These are phyloP conservation scores for Sepioteuthis lessoniana DNA, from an alignment of 2,888 invertebrate species.

Conservation along the genomic window DNA sequence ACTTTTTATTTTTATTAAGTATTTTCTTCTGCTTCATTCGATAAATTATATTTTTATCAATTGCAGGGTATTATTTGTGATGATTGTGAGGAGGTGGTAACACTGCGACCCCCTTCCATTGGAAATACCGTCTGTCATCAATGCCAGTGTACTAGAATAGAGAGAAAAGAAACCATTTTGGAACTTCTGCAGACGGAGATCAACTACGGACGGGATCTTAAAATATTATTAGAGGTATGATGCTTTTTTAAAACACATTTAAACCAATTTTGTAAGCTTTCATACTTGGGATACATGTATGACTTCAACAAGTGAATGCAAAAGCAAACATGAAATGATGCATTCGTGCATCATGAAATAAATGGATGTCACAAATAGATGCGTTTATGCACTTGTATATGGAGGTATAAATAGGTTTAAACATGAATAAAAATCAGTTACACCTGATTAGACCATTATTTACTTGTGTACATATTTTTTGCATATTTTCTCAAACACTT, in stretches of 20 bases:
- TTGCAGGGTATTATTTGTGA: slow-evolving; percentile 43
- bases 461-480: too few species aligned
- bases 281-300: too few species aligned
- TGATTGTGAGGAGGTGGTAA: slow-evolving; percentile 41
- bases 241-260: background rate
- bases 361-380: too few species aligned
- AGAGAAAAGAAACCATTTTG: slow-evolving; percentile 93
- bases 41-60: background rate
- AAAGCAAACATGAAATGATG: too few species aligned
- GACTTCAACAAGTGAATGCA: too few species aligned
- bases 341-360: too few species aligned
- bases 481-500: too few species aligned
- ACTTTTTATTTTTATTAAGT: background rate
- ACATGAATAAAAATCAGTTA: too few species aligned
- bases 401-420: too few species aligned
- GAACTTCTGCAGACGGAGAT: slow-evolving; percentile 97
- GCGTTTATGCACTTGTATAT: too few species aligned
- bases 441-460: too few species aligned
- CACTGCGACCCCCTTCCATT: background rate
- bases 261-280: background rate
- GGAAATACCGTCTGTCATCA: slow-evolving; percentile 81
- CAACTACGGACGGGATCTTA: slow-evolving; percentile 93
- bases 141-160: slow-evolving; percentile 89
- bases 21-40: background rate
- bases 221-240: slow-evolving; percentile 88